These are phyloP conservation scores for Eurytoma californica DNA, from an alignment of 2,888 invertebrate genomes.

Conservation along the genomic window DNA sequence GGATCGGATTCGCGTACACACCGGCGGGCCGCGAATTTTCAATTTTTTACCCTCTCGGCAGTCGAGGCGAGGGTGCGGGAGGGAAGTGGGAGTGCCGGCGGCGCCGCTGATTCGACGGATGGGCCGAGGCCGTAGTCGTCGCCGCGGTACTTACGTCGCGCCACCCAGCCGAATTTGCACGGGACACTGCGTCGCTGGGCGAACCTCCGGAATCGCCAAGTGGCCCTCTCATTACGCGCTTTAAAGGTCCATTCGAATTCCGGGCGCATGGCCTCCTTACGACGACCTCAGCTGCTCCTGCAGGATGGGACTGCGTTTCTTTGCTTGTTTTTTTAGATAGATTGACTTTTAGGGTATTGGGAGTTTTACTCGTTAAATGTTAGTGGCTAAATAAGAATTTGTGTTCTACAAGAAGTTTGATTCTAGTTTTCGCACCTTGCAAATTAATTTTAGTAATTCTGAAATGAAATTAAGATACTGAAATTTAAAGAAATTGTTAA, in stretches of 20 bases:
- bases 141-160: conserved; percentile 20
- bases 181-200: conserved; percentile 23
- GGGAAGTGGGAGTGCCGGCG: background rate
- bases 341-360: background rate
- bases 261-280: background rate
- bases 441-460: no score
- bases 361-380: no score
- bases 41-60: conserved; percentile 20
- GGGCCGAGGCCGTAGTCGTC: background rate
- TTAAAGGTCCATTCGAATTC: conserved; percentile 25
- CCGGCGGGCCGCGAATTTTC: conserved; percentile 26
- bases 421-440: no score
- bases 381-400: background rate
- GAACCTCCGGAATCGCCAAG: conserved; percentile 46
- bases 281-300: background rate
- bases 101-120: conserved; percentile 13
- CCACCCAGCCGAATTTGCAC: conserved; percentile 34
- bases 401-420: background rate
- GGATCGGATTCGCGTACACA: background rate
- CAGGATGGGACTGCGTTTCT: background rate
- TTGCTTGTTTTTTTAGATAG: background rate
- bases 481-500: no score
- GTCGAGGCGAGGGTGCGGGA: background rate
- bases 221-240: conserved; percentile 30
- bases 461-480: no score